Percentiles rank a stretch among this genome's conserved stretches.
phyloP scores from a whole-genome alignment of 2,113 vertebrate genomes.

The Phoxinus phoxinus region DNA sequence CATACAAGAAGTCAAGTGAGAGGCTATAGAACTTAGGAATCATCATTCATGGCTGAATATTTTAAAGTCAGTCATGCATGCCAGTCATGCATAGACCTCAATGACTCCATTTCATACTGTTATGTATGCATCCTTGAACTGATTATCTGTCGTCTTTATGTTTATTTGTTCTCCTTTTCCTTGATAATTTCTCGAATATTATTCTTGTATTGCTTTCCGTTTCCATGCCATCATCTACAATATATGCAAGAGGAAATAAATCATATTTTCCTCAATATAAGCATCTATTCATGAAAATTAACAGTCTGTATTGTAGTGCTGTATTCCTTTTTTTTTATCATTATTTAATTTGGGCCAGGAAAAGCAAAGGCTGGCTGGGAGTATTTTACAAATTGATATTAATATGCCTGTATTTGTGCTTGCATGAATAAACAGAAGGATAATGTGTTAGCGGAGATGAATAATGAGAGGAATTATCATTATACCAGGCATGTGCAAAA shows the following conservation, averaged over 20 bases:
- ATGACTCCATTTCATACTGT: background rate
- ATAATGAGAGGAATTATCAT: constrained; percentile 51
- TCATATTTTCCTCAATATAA: background rate
- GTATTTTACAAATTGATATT: constrained; percentile 37
- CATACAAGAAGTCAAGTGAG: constrained; percentile 31
- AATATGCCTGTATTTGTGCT: constrained; percentile 36
- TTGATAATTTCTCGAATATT: constrained; percentile 9
- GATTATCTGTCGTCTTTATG: constrained; percentile 3
- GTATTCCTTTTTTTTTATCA: background rate
- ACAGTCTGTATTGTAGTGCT: background rate
- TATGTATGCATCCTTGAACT: background rate
- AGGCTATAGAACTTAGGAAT: background rate
- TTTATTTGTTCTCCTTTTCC: background rate
- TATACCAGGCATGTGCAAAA: constrained; percentile 41
- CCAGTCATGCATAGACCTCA: background rate
- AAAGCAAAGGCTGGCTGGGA: background rate
- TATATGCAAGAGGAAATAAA: background rate
- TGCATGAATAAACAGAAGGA: constrained; percentile 48
- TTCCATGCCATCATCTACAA: background rate
- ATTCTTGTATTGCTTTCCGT: background rate
- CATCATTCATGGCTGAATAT: constrained; percentile 9
- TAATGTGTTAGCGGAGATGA: constrained; percentile 47
- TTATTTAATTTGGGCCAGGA: background rate
- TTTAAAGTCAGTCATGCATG: constrained; percentile 6
- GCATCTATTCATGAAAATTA: constrained; percentile 3